Base-by-base conservation (phyloP, 2,888 invertebrate species). In the Sinotaia quadrata region DNA sequence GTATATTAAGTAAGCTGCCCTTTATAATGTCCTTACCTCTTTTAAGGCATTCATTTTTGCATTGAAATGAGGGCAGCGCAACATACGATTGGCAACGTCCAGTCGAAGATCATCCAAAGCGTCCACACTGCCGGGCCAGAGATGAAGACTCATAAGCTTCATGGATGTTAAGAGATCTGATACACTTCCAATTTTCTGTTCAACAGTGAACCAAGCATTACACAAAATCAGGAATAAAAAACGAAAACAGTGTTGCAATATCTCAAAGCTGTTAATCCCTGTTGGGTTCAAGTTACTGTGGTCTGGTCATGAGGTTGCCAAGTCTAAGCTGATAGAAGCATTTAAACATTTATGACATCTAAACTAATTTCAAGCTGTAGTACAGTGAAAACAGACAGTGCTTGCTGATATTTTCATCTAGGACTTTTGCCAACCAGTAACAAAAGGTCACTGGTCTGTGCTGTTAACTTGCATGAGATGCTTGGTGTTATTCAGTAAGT, bases 21-120 rank as follows among this genome's bases (percentile, higher is more conserved):
- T n/a, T 12, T 47, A 21, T 8, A 44, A 31, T 21, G 47, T 18
- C 18, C 57, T 69, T 71, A 89, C 89, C 87, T 89, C 89, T 84
- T 90, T 90, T 31, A 90, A 80, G 0, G 89, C 89, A 80, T 89
- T 89, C 89, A 90, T 90, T 78, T 88, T 85, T 24, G 89, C 88
- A 80, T 89, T 89, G 78, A 90, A 90, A 77, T 90, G 88, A 34
- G 89, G 87, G 10, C 88, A 88, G 75, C 88, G 89, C 56, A 90
- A 83, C 89, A 90, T 89, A 34, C 88, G 80, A 24, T 89, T 81
- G 29, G 89, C 88, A 31, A 89, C 82, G 44, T 88, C 81, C 34
- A 88, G 77, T 49, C 86, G 75, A 12, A 89, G 82, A 49, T 86
- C 81, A 79, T 89, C 88, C 47, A 89, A 82, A 21, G 81, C 79